phyloP scores from a whole-genome alignment of 2,797 vertebrate genomes.

The Sebastiscus tertius region DNA sequence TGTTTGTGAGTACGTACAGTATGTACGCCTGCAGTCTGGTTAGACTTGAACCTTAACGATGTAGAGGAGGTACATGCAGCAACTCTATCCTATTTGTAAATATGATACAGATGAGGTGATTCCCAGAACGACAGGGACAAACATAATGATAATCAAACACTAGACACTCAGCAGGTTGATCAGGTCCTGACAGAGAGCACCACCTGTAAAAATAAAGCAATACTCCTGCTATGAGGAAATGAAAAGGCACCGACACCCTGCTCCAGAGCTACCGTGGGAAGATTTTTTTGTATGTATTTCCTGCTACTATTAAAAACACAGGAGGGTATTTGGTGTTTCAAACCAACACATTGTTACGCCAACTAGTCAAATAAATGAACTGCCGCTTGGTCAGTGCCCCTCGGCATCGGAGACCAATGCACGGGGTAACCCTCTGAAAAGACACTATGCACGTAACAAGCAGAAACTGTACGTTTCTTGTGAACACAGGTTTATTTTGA shows the following conservation, averaged over 20 bases:
- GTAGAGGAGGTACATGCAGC: not conserved
- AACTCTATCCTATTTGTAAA: not conserved
- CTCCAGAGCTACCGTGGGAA: not conserved
- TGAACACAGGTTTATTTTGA: too few species aligned
- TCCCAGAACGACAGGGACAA: constrained; percentile 1
- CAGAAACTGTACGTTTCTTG: too few species aligned
- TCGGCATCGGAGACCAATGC: too few species aligned
- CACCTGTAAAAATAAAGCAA: not conserved
- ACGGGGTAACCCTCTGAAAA: too few species aligned
- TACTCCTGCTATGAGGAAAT: constrained; percentile 28
- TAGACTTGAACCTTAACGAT: not conserved
- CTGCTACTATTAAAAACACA: not conserved
- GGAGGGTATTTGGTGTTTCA: not conserved
- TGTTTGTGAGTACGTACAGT: not conserved
- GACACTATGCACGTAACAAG: too few species aligned
- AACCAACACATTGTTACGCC: not conserved
- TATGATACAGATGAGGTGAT: not conserved
- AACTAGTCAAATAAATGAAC: too few species aligned
- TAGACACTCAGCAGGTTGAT: constrained; percentile 45
- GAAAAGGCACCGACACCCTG: not conserved
- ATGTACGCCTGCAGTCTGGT: not conserved
- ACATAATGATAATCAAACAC: not conserved
- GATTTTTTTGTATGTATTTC: not conserved
- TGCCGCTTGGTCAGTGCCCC: too few species aligned
- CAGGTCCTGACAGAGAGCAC: constrained; percentile 12